Percentiles rank a stretch among this genome's conserved stretches.
These are phyloP conservation scores for Mythimna pallens DNA, from an alignment of 2,888 invertebrate genomes.

Conservation along the genomic window DNA sequence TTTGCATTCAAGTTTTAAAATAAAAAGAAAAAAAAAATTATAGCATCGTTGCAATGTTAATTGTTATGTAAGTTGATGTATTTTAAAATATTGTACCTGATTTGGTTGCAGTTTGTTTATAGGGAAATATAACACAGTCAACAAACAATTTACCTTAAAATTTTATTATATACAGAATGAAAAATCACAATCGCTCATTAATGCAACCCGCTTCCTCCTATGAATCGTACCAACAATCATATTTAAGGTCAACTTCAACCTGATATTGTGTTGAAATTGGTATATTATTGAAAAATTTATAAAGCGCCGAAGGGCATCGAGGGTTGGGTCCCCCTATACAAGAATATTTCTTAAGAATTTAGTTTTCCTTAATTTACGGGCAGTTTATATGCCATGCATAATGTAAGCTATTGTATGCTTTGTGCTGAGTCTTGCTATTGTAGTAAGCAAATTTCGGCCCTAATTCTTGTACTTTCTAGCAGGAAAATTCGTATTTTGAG, in stretches of 20 bases:
- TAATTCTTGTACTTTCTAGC: slow-evolving; percentile 30
- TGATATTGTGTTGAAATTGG: slow-evolving; percentile 79
- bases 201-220: slow-evolving; percentile 15
- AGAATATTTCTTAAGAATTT: slow-evolving; percentile 64
- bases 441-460: slow-evolving; percentile 42
- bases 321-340: slow-evolving; percentile 61
- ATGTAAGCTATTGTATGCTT: slow-evolving; percentile 63
- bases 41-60: too few relatives aligned
- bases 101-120: too few relatives aligned
- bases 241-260: slow-evolving; percentile 75
- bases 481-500: slow-evolving; percentile 11
- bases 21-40: too few relatives aligned
- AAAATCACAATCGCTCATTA: too few relatives aligned
- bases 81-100: too few relatives aligned
- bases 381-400: slow-evolving; percentile 69
- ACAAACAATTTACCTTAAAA: too few relatives aligned
- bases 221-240: slow-evolving; percentile 50
- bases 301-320: slow-evolving; percentile 66
- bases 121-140: too few relatives aligned
- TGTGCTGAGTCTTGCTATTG: slow-evolving; percentile 36
- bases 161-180: too few relatives aligned
- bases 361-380: slow-evolving; percentile 66
- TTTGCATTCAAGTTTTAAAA: too few relatives aligned
- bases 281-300: slow-evolving; percentile 77
- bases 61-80: too few relatives aligned